phyloP scores from a whole-genome alignment of 2,888 invertebrate genomes.

The Dynastes maya region DNA sequence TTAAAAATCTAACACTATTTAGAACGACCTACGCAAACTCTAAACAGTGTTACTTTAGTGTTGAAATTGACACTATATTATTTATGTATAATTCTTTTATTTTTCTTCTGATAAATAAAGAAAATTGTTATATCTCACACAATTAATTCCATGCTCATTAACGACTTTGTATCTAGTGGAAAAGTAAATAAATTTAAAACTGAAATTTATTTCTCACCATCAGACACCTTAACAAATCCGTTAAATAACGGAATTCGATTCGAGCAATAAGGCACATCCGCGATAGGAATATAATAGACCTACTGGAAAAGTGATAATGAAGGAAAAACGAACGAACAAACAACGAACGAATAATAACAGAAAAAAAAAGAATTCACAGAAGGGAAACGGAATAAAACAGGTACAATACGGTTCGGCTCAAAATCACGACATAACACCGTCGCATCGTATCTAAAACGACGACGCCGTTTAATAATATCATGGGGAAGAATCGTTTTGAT shows the following conservation, averaged over 20 bases:
- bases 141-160: too few species aligned
- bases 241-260: constrained; percentile 13
- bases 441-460: neutral
- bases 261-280: constrained; percentile 25
- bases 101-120: too few species aligned
- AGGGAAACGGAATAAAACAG: constrained; percentile 21
- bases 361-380: neutral
- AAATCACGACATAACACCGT: too few species aligned
- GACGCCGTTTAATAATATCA: constrained; percentile 23
- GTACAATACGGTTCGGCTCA: constrained; percentile 6
- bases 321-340: constrained; percentile 1
- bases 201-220: too few species aligned
- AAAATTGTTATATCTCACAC: too few species aligned
- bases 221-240: constrained; percentile 4
- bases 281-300: neutral
- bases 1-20: too few species aligned
- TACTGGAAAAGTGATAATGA: constrained; percentile 36
- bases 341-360: neutral
- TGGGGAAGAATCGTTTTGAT: constrained; percentile 29
- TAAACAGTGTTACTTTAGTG: too few species aligned
- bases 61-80: too few species aligned
- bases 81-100: too few species aligned
- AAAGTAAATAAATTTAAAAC: too few species aligned
- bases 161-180: too few species aligned
- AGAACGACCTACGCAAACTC: too few species aligned